A percentile compares a stretch with the other conserved stretches of the same genome.
phyloP scores from a whole-genome alignment of 2,888 invertebrate genomes.

The Itoplectis maculator region DNA sequence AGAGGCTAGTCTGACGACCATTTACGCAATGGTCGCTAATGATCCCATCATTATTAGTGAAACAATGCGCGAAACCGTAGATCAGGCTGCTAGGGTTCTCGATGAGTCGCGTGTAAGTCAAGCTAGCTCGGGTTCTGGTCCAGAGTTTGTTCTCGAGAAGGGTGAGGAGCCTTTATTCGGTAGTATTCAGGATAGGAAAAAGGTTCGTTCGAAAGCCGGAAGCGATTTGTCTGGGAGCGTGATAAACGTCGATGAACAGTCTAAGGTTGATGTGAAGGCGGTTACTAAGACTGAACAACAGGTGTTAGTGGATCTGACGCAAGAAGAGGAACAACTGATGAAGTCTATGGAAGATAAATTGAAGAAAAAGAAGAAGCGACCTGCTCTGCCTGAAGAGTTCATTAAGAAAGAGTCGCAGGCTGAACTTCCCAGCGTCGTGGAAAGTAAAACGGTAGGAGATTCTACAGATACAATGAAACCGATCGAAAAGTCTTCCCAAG shows the following conservation, averaged over 20 bases:
- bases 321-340: slow-evolving; percentile 63
- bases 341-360: slow-evolving; percentile 70
- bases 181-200: slow-evolving; percentile 80
- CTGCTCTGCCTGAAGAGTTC: slow-evolving; percentile 68
- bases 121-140: slow-evolving; percentile 35
- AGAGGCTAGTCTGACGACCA: slow-evolving; percentile 80
- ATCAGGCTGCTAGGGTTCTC: slow-evolving; percentile 48
- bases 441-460: slow-evolving; percentile 1
- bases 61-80: slow-evolving; percentile 47
- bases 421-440: slow-evolving; percentile 37
- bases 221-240: slow-evolving; percentile 35
- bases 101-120: slow-evolving; percentile 50
- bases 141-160: slow-evolving; percentile 56
- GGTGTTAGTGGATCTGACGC: slow-evolving; percentile 41
- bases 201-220: slow-evolving; percentile 64
- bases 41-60: slow-evolving; percentile 63
- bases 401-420: slow-evolving; percentile 63
- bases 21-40: slow-evolving; percentile 76
- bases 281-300: slow-evolving; percentile 42
- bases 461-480: slow-evolving; percentile 13
- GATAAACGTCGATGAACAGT: slow-evolving; percentile 34
- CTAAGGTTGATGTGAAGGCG: slow-evolving; percentile 1
- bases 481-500: background rate
- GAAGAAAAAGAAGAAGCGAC: slow-evolving; percentile 74
- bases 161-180: slow-evolving; percentile 78